Evolutionary conservation across 1,140 invertebrate species (phyloP), one percentile per base, ranked within the genome.

Genomic region (Cecropterus lyciades): DNA sequence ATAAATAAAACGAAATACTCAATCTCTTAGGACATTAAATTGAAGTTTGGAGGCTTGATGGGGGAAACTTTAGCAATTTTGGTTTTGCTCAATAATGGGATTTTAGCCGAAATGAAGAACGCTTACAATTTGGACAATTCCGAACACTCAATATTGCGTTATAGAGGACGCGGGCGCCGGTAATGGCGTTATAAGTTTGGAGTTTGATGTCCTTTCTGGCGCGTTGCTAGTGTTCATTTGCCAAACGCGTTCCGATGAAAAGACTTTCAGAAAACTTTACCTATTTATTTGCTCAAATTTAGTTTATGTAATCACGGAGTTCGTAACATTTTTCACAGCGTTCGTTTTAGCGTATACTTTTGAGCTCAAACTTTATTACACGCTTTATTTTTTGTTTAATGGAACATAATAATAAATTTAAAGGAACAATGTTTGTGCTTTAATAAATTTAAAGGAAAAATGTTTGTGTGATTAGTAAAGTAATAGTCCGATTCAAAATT

Each of bases 81-180:
- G 60, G 62, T 65, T 75, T 72, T 45, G 65, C 33, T 43, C 70
- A 69, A 73, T 73, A 78, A 75, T 72, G 72, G 68, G 72, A 70
- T 70, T 75, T 78, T 70, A 67, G 60, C 53, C 66, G 69, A 78
- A 78, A 78, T 75, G 70, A 74, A 64, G 67, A 62, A 49, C 64
- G 51, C 59, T 67, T 67, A 63, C 45, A 63, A 67, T 67, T 71
- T 62, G 45, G 52, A 64, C 57, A 48, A 65, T 72, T 65, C 52
- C 48, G 60, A 63, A 63, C 49, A 52, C 48, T 63, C 48, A 63
- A 52, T 63, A 63, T 63, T 63, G 48, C 60, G 48, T 63, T 63
- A 52, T 52, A 24, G 46, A 49, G 46, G 59, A 40, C 59, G 27
- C 57, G 24, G 24, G 45, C 43, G 57, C 10, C 45, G 46, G 59